Conservation (phyloP, 2,113 vertebrate species). For the Sporophila hypoxantha region DNA sequence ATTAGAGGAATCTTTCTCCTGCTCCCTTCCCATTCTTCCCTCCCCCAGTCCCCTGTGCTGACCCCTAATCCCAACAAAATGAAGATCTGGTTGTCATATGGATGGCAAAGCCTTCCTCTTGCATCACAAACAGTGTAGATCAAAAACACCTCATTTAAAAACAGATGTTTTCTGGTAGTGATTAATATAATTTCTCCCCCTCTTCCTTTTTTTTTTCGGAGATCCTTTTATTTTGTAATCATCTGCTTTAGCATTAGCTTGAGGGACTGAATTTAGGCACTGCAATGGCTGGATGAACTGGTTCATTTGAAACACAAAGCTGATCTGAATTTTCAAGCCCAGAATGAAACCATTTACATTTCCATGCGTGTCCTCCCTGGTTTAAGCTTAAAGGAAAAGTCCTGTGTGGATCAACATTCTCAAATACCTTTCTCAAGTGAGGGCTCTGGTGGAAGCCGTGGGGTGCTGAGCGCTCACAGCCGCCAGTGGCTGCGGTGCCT, state of each 20-base stretch:
- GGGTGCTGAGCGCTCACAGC: neutral
- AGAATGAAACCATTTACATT: neutral
- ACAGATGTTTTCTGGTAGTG: constrained; percentile 57
- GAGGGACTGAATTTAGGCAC: neutral
- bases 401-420: neutral
- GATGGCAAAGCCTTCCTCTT: constrained; percentile 48
- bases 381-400: neutral
- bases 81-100: constrained; percentile 63
- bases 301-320: neutral
- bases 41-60: constrained; percentile 27
- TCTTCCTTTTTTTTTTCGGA: neutral
- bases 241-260: neutral
- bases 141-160: constrained; percentile 46
- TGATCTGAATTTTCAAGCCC: constrained; percentile 11
- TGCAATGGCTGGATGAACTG: neutral
- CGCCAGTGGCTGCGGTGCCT: fast-evolving
- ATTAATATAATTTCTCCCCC: constrained; percentile 26
- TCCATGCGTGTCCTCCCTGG: neutral
- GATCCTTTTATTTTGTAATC: constrained; percentile 28
- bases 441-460: neutral
- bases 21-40: neutral
- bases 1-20: constrained; percentile 3
- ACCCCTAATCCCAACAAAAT: constrained; percentile 57
- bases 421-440: neutral
- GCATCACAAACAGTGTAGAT: constrained; percentile 48